These are phyloP conservation scores for Bujurquina vittata DNA, from an alignment of 2,113 vertebrate genomes.

Conservation along the genomic window DNA sequence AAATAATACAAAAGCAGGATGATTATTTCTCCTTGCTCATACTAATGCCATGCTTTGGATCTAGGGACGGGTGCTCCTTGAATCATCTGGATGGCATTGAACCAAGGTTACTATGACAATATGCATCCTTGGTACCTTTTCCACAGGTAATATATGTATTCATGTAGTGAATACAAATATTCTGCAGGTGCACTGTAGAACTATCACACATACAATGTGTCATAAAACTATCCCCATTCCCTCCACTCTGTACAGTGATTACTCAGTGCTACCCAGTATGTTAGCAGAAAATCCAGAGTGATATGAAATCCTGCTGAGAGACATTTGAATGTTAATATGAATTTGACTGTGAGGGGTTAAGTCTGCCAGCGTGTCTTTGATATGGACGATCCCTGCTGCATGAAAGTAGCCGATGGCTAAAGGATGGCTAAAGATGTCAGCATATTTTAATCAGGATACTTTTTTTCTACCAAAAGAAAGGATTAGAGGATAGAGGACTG, in stretches of 20 bases:
- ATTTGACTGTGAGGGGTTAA: constrained; percentile 16
- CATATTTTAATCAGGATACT: neutral
- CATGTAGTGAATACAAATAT: constrained; percentile 23
- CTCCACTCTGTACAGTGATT: constrained; percentile 22
- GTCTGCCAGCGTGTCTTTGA: neutral
- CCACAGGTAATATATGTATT: constrained; percentile 13
- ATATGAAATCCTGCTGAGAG: constrained; percentile 21
- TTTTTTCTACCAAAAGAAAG: neutral
- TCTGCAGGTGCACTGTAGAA: neutral
- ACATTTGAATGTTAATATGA: constrained; percentile 35
- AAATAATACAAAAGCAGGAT: neutral
- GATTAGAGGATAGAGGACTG: neutral
- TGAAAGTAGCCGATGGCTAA: constrained; percentile 6
- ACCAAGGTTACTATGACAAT: constrained; percentile 14
- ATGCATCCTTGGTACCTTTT: constrained; percentile 19
- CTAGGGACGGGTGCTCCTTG: constrained; percentile 1
- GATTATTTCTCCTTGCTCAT: constrained; percentile 15
- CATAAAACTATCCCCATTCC: neutral
- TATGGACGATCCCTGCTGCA: constrained; percentile 7
- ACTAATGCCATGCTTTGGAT: neutral
- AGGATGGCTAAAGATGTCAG: neutral
- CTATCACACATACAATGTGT: constrained; percentile 20
- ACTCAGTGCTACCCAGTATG: constrained; percentile 16
- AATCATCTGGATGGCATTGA: constrained; percentile 9
- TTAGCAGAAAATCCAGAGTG: constrained; percentile 10